Conservation (phyloP, 2,888 invertebrate species). For the Holacanthella duospinosa region DNA sequence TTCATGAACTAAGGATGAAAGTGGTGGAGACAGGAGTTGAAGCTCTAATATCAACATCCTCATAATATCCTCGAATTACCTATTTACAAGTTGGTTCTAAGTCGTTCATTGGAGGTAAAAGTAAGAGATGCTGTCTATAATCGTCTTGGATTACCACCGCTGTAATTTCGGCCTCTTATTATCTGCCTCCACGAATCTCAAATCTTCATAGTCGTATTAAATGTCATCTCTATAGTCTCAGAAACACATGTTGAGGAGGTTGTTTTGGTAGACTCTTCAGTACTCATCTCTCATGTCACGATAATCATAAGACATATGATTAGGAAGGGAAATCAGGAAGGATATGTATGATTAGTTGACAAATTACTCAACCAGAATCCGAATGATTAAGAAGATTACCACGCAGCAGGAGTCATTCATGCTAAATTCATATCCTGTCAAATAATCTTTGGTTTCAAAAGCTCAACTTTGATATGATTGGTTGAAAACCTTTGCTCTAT, state of each 20-base stretch:
- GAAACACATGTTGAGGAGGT: too few species aligned
- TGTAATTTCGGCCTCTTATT: not conserved
- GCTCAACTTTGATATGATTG: too few species aligned
- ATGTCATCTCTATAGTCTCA: not conserved
- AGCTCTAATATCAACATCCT: not conserved
- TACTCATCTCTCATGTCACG: not conserved
- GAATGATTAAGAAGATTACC: too few species aligned
- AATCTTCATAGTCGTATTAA: not conserved
- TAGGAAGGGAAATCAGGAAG: too few species aligned
- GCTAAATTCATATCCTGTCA: too few species aligned
- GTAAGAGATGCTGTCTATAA: not conserved
- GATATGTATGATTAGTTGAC: too few species aligned
- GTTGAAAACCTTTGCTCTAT: too few species aligned
- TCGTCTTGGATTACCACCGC: slow-evolving; percentile 3
- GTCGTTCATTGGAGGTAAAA: not conserved
- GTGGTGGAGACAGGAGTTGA: not conserved
- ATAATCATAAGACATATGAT: too few species aligned
- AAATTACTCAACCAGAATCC: not conserved
- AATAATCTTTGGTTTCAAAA: too few species aligned
- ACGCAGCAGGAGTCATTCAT: too few species aligned
- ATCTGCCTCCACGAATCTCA: not conserved
- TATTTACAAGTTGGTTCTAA: not conserved
- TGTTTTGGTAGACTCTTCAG: too few species aligned
- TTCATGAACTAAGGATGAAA: not conserved
- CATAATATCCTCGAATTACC: slow-evolving; percentile 2